phyloP scores from a whole-genome alignment of 2,797 vertebrate genomes.

The Notoglanidium macrostoma region DNA sequence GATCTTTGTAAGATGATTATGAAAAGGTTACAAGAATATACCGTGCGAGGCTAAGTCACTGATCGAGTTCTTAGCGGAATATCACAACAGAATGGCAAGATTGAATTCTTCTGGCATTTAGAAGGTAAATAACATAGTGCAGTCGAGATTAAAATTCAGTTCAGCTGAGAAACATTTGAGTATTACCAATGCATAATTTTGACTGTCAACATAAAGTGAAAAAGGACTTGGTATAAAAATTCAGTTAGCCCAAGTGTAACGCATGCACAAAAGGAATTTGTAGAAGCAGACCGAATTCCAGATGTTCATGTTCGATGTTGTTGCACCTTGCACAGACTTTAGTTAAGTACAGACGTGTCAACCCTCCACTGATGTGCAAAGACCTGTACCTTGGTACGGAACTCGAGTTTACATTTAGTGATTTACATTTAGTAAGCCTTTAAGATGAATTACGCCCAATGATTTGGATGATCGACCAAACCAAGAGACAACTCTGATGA shows the following conservation, averaged over 20 bases:
- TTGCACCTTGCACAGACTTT: neutral
- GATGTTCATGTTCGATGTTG: neutral
- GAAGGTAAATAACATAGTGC: neutral
- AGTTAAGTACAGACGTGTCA: neutral
- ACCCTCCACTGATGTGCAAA: neutral
- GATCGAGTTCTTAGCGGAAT: neutral
- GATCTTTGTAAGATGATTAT: neutral
- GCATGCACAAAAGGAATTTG: neutral
- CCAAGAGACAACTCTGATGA: neutral
- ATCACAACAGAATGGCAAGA: neutral
- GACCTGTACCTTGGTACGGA: neutral
- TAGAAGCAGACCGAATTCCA: neutral
- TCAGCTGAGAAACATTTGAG: neutral
- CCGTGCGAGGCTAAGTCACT: neutral
- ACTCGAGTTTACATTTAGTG: neutral
- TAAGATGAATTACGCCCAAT: neutral
- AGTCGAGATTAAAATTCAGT: neutral
- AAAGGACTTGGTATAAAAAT: neutral
- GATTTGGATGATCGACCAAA: neutral
- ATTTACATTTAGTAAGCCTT: neutral
- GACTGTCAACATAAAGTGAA: neutral
- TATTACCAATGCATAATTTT: neutral
- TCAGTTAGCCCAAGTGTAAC: neutral
- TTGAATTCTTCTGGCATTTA: neutral
- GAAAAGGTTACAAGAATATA: conserved; percentile 10